Percentiles rank a stretch among this genome's conserved stretches.
phyloP scores from a whole-genome alignment of 2,888 invertebrate genomes.

The Dasysyrphus tricinctus region DNA sequence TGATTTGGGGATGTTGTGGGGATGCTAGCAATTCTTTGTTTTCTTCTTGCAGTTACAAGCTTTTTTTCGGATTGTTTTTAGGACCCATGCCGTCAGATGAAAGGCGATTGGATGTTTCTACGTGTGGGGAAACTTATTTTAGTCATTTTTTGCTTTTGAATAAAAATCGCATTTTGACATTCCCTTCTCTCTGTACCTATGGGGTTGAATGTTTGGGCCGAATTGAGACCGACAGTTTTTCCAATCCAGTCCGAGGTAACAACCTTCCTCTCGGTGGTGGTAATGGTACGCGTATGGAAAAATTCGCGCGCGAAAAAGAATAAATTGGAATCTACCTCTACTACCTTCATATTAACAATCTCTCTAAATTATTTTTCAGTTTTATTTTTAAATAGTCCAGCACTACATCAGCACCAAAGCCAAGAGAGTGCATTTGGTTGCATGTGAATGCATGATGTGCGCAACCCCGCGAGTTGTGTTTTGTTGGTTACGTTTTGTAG shows the following conservation, averaged over 20 bases:
- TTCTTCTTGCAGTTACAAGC: constrained; percentile 67
- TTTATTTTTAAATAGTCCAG: constrained; percentile 36
- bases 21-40: constrained; percentile 68
- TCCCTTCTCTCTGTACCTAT: constrained; percentile 1
- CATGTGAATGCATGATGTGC: constrained; percentile 57
- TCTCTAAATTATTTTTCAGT: constrained; percentile 64
- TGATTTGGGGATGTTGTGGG: constrained; percentile 49
- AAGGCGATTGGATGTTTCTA: constrained; percentile 69
- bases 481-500: constrained; percentile 63
- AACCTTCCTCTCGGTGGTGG: background rate
- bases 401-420: constrained; percentile 11
- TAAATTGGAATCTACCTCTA: background rate
- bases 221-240: constrained; percentile 1
- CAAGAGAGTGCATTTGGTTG: constrained; percentile 58
- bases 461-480: constrained; percentile 67
- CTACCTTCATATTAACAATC: constrained; percentile 55
- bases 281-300: constrained; percentile 23
- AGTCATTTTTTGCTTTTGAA: constrained; percentile 36
- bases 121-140: constrained; percentile 38
- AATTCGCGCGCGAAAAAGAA: constrained; percentile 58
- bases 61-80: constrained; percentile 71
- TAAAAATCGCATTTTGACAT: constrained; percentile 34
- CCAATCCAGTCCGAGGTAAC: background rate
- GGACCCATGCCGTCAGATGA: constrained; percentile 68
- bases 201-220: constrained; percentile 17